phyloP scores from a whole-genome alignment of 2,888 invertebrate species.

The Pollenia griseotomentosa region DNA sequence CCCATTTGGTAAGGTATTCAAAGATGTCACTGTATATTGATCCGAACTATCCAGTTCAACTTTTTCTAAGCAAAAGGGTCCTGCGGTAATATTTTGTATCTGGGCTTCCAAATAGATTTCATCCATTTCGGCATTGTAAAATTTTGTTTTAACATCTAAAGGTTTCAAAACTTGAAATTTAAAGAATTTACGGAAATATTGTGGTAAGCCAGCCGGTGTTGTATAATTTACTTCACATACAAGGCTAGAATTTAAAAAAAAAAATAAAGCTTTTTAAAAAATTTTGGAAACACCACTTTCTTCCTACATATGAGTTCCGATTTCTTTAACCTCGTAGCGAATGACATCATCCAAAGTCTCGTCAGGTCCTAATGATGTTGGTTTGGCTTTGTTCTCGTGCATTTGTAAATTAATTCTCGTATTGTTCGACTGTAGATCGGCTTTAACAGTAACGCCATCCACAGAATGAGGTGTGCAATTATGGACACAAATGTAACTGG shows the following conservation, averaged over 20 bases:
- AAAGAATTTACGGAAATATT: conserved; percentile 97
- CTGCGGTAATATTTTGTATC: conserved; percentile 96
- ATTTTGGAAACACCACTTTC: not conserved
- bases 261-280: not conserved
- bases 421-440: conserved; percentile 96
- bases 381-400: conserved; percentile 87
- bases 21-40: conserved; percentile 91
- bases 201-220: conserved; percentile 89
- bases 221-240: conserved; percentile 98
- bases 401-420: conserved; percentile 93
- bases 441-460: conserved; percentile 86
- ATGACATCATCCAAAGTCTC: conserved; percentile 97
- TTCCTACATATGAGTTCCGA: conserved; percentile 97
- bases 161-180: conserved; percentile 99
- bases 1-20: conserved; percentile 88
- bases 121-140: conserved; percentile 96
- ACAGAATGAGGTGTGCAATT: conserved; percentile 95
- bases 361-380: conserved; percentile 88
- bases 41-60: conserved; percentile 96
- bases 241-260: conserved; percentile 86
- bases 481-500: conserved; percentile 98
- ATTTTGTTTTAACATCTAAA: conserved; percentile 98
- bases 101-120: conserved; percentile 90
- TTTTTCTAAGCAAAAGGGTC: conserved; percentile 96
- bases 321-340: conserved; percentile 99